Conservation (phyloP, 2,113 vertebrate species). For the Ophiodon elongatus region DNA sequence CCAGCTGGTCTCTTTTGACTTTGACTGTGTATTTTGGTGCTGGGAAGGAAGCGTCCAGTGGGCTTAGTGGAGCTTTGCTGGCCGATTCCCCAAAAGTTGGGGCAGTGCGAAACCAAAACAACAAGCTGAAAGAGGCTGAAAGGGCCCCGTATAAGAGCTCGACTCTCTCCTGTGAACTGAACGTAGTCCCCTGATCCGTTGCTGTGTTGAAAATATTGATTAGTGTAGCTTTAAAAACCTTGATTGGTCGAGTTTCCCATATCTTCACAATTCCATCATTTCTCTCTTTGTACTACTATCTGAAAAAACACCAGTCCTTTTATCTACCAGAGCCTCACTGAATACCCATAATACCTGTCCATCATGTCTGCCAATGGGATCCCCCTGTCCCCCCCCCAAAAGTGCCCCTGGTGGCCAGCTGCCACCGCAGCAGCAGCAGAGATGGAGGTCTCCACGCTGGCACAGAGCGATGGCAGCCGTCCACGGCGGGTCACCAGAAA, state of each 20-base stretch:
- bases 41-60: neutral
- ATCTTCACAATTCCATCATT: neutral
- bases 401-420: constrained; percentile 31
- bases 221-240: neutral
- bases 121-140: neutral
- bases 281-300: neutral
- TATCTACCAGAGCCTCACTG: constrained; percentile 2
- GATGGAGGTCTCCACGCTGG: constrained; percentile 49
- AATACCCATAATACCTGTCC: constrained; percentile 18
- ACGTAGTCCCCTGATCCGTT: neutral
- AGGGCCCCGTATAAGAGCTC: neutral
- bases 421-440: constrained; percentile 29
- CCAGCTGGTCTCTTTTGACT: neutral
- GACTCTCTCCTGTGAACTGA: neutral
- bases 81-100: neutral
- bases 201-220: neutral
- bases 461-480: constrained; percentile 68
- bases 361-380: constrained; percentile 13
- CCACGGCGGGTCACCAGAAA: constrained; percentile 74
- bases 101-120: neutral
- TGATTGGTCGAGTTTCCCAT: neutral
- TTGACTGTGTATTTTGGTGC: neutral
- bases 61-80: neutral
- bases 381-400: neutral
- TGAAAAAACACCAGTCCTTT: neutral